These are phyloP conservation scores for Parnassius apollo DNA, from an alignment of 2,888 invertebrate genomes.

Conservation along the genomic window DNA sequence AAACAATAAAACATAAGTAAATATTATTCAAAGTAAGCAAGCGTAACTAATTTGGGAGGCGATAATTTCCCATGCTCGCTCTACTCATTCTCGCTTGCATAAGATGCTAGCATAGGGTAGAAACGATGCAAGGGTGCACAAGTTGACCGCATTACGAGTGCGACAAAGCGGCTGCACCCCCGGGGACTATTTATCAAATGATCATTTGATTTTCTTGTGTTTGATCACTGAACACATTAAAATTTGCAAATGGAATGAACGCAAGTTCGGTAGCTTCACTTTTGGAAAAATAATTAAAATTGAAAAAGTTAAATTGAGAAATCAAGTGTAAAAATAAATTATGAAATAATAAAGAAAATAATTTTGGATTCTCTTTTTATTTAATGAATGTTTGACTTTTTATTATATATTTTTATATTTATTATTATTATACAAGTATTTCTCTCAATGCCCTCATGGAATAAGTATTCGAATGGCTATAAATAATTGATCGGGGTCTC, in stretches of 20 bases:
- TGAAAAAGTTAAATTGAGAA: too few species aligned
- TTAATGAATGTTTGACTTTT: too few species aligned
- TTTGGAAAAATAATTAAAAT: too few species aligned
- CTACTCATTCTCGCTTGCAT: constrained; percentile 32
- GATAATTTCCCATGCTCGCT: constrained; percentile 56
- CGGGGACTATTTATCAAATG: constrained; percentile 80
- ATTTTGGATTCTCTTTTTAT: too few species aligned
- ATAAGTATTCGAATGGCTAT: too few species aligned
- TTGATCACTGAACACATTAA: constrained; percentile 81
- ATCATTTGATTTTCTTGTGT: constrained; percentile 83
- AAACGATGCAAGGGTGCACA: constrained; percentile 34
- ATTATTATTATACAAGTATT: too few species aligned
- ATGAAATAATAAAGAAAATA: too few species aligned
- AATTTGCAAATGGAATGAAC: constrained; percentile 65
- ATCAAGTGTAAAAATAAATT: too few species aligned
- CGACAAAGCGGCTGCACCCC: constrained; percentile 52
- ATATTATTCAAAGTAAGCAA: constrained; percentile 19
- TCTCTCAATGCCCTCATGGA: too few species aligned
- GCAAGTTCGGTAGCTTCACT: constrained; percentile 60
- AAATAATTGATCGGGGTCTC: too few species aligned
- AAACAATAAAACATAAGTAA: too few species aligned
- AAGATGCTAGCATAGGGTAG: constrained; percentile 26
- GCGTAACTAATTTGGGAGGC: constrained; percentile 51
- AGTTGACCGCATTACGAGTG: constrained; percentile 71
- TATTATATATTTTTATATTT: too few species aligned